Evolutionary conservation across 2,797 vertebrate species (phyloP), one percentile per base, ranked within the genome.

Genomic region (Dermochelys coriacea): DNA sequence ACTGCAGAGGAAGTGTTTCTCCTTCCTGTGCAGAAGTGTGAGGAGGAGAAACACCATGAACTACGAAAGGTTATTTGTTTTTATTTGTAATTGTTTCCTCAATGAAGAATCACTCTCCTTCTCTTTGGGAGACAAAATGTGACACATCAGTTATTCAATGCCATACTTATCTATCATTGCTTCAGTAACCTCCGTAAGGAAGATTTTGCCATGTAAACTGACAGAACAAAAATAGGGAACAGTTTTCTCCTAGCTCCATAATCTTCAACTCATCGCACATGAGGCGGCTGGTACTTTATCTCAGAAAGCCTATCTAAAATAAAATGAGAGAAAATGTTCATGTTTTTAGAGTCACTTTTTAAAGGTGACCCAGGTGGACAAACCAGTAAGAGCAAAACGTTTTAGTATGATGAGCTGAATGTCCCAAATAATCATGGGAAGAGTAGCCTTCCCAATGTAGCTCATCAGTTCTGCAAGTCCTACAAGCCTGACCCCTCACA

Each of bases 31-130:
- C 71, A 12, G 57, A 96, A 95, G 90, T 54, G 25, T 15, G 50
- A 91, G 87, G 50, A 87, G 75, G 37, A 75, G 81, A 91, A 94
- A 82, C n/a, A 8, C 0, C 50, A 77, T 7, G 61, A 95, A 85
- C 86, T 41, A 51, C 80, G 2, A 0, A 88, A 64, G 37, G 37
- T 52, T 82, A 61, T 78, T 71, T n/a, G 1, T 88, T 85, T 91
- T 88, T 50, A 83, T 80, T 90, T 92, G 93, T 21, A 55, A 88
- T 55, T 84, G 37, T 84, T 84, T 93, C 68, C 64, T 91, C 87
- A 68, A 90, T n/a, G 21, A 45, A 91, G 74, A n/a, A n/a, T 64
- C 9, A 21, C 37, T 92, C 61, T 95, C 85, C 29, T 34, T 1
- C 47, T 88, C 21, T 27, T 80, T 54, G 71, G 29, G 80, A 88